phyloP scores from a whole-genome alignment of 92 coral and sea anemone species.

The Plumapathes pennacea region DNA sequence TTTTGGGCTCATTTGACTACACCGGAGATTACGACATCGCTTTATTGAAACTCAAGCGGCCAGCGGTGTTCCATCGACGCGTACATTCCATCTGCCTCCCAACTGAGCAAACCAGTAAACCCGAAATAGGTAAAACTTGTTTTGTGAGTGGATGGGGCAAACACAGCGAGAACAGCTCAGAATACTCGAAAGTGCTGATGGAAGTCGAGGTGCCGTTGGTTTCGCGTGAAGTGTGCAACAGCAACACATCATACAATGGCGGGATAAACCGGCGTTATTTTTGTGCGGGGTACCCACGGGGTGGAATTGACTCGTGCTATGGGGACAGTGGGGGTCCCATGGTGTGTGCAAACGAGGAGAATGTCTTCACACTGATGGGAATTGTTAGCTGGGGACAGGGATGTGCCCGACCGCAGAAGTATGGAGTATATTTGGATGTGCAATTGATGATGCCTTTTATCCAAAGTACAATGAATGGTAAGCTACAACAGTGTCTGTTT shows the following conservation, averaged over 20 bases:
- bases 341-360: conserved; percentile 72
- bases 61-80: conserved; percentile 74
- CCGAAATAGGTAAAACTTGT: conserved; percentile 63
- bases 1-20: conserved; percentile 15
- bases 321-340: conserved; percentile 93
- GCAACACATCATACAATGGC: conserved; percentile 71
- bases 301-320: conserved; percentile 67
- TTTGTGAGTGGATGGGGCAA: conserved; percentile 94
- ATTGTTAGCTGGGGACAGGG: conserved; percentile 93
- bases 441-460: conserved; percentile 72
- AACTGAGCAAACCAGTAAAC: conserved; percentile 41
- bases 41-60: conserved; percentile 81
- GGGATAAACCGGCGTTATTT: conserved; percentile 54
- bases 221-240: conserved; percentile 74
- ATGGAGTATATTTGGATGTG: conserved; percentile 94
- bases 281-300: conserved; percentile 82
- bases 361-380: conserved; percentile 75
- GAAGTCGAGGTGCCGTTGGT: conserved; percentile 75
- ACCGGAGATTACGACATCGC: conserved; percentile 90
- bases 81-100: conserved; percentile 83
- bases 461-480: conserved; percentile 61
- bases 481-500: no score
- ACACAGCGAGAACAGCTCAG: conserved; percentile 25
- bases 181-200: conserved; percentile 72
- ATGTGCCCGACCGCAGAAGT: conserved; percentile 82